Conservation (phyloP, 1,140 invertebrate species). For the Brachionus angularis region DNA sequence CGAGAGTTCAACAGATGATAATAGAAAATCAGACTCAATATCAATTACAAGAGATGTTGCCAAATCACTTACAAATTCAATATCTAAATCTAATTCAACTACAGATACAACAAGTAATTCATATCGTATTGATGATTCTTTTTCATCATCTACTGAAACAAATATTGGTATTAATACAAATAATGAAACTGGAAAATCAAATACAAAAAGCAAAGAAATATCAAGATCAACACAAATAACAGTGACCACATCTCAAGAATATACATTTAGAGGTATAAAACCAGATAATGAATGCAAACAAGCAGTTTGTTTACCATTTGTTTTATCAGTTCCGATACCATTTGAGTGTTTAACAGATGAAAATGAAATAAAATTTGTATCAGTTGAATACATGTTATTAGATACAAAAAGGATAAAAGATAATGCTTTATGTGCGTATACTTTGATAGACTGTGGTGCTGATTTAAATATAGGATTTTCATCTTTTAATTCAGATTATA, state of each 20-base stretch:
- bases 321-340: neutral
- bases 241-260: neutral
- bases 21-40: too few species aligned
- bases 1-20: too few species aligned
- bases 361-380: neutral
- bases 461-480: neutral
- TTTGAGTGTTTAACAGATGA: neutral
- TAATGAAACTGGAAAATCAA: neutral
- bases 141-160: neutral
- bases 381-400: neutral
- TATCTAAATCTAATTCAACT: neutral
- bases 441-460: neutral
- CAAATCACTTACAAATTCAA: neutral
- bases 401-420: neutral
- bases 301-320: neutral
- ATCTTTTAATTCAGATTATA: neutral
- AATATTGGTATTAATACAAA: neutral
- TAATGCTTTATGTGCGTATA: neutral
- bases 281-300: neutral
- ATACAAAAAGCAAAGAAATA: neutral
- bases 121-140: neutral
- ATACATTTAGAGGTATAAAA: neutral
- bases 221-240: neutral
- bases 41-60: too few species aligned
- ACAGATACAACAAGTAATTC: neutral